Evolutionary conservation across 2,113 vertebrate species (phyloP).

Genomic region (Antechinus flavipes): DNA sequence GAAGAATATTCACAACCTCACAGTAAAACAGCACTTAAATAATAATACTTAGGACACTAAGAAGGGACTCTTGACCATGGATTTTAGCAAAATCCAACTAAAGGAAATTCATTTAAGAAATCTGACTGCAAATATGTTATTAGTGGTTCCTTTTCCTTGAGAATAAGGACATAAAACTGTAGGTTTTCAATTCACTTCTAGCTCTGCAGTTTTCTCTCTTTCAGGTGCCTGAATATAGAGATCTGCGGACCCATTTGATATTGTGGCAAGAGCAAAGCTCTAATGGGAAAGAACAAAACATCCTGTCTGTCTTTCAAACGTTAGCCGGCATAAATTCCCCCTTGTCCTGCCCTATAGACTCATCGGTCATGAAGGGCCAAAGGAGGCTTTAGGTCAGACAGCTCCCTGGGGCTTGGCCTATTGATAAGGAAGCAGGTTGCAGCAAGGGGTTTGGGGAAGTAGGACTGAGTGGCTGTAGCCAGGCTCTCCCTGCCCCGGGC

Average conservation of each 20-base stretch:
- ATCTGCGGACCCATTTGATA: neutral
- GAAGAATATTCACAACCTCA: neutral
- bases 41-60: neutral
- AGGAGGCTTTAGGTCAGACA: neutral
- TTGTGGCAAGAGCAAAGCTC: neutral
- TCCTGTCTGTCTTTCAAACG: neutral
- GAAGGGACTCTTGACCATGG: neutral
- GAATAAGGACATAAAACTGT: neutral
- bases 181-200: neutral
- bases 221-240: neutral
- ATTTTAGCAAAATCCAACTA: neutral
- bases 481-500: neutral
- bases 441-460: too few species aligned
- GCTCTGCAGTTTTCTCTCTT: neutral
- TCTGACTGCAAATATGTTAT: neutral
- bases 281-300: neutral
- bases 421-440: neutral
- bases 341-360: conserved; percentile 2
- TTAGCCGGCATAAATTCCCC: conserved; percentile 37
- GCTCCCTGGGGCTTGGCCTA: neutral
- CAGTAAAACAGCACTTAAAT: neutral
- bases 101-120: neutral
- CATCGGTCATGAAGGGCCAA: neutral
- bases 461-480: too few species aligned
- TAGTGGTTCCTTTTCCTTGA: conserved; percentile 14